Percentiles rank a stretch among this genome's conserved stretches.
phyloP scores from a whole-genome alignment of 2,113 vertebrate species.

The Haemorhous mexicanus region DNA sequence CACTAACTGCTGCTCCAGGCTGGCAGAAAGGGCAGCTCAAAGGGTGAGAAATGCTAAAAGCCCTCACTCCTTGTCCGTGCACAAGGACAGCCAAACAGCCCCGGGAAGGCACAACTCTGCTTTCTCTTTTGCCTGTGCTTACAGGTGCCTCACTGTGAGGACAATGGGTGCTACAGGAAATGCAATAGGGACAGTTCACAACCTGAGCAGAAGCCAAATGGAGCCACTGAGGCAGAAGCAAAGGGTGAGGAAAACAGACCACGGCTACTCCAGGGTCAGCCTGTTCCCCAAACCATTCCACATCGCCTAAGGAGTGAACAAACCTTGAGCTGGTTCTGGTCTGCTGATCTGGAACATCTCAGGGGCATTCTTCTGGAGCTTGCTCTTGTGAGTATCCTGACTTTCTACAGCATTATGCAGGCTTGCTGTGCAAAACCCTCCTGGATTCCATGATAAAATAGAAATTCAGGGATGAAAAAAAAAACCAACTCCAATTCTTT shows the following conservation, averaged over 20 bases:
- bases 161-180: neutral
- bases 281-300: neutral
- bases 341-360: neutral
- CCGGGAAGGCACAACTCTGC: neutral
- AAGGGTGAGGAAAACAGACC: neutral
- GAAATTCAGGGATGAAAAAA: neutral
- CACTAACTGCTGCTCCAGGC: neutral
- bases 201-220: neutral
- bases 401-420: neutral
- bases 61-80: neutral
- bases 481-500: neutral
- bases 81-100: neutral
- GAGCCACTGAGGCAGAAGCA: neutral
- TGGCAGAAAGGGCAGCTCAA: neutral
- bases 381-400: neutral
- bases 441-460: slow-evolving; percentile 1
- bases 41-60: neutral
- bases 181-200: neutral
- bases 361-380: neutral
- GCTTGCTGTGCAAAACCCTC: neutral
- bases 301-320: neutral
- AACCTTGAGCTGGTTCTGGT: neutral
- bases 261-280: neutral
- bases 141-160: neutral
- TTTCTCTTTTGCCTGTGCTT: neutral